phyloP scores from a whole-genome alignment of 35 echinoderm and acorn worm genomes.

The Acanthaster planci region DNA sequence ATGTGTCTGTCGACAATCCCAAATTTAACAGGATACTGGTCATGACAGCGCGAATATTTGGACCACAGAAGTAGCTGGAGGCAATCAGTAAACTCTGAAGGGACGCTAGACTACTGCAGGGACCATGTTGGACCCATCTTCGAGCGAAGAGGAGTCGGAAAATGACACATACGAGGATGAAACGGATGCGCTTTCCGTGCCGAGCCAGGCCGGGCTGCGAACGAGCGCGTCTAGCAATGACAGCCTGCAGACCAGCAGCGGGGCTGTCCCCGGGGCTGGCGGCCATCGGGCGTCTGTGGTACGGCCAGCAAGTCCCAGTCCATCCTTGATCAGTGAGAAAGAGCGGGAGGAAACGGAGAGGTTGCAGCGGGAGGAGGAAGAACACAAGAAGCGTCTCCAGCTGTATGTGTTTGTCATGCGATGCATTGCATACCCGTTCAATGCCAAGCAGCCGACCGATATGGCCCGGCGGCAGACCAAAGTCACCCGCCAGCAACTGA shows the following conservation, averaged over 20 bases:
- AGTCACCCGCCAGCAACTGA: conserved; percentile 80
- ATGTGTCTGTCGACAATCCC: conserved; percentile 30
- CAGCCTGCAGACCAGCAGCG: conserved; percentile 65
- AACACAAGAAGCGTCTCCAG: conserved; percentile 94
- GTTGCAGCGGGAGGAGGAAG: conserved; percentile 87
- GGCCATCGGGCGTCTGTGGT: conserved; percentile 57
- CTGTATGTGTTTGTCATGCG: conserved; percentile 97
- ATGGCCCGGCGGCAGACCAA: conserved; percentile 96
- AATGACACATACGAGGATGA: conserved; percentile 83
- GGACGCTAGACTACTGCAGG: neutral
- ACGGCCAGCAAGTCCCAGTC: conserved; percentile 87
- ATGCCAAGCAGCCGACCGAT: conserved; percentile 98
- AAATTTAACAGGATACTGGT: conserved; percentile 31
- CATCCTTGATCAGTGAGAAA: conserved; percentile 83
- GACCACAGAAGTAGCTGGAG: conserved; percentile 13
- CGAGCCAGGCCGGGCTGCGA: conserved; percentile 62
- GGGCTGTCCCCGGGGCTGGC: conserved; percentile 41
- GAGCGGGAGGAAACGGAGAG: conserved; percentile 77
- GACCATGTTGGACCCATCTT: conserved; percentile 92
- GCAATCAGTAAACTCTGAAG: neutral
- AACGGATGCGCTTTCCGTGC: conserved; percentile 80
- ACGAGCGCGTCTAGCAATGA: conserved; percentile 85
- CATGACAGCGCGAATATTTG: conserved; percentile 30
- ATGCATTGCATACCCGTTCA: conserved; percentile 99
- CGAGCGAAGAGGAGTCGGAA: conserved; percentile 86